Evolutionary conservation across 2,797 vertebrate genomes (phyloP), one percentile per base, ranked within the genome.

Genomic region (Pseudomugil tenellus): DNA sequence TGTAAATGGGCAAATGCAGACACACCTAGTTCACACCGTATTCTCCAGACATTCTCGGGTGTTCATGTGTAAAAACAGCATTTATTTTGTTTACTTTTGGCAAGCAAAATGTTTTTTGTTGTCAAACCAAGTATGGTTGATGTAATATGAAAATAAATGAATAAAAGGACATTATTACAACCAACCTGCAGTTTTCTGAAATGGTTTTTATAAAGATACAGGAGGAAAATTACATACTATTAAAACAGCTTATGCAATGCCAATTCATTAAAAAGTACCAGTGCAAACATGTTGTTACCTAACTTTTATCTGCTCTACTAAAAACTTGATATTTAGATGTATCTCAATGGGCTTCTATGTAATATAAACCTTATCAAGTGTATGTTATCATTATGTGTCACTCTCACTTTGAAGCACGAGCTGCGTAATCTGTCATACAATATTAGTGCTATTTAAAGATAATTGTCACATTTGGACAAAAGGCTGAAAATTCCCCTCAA

Each of bases 381-480:
- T 51, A 16, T 8, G n/a, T n/a, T n/a, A n/a, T n/a, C n/a, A 29
- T 32, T 53, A 67, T 46, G 67, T 48, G 5, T 17, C 5, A 55
- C 67, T 84, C 83, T 84, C 71, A 61, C 67, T 70, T 66, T 59
- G 64, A 82, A 83, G 54, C 70, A 23, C 12, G n/a, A 66, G 70
- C 76, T 19, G 39, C 59, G 29, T 3, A 6, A 31, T 31, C 29
- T 31, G 29, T 31, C 29, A 32, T 49, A 8, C 4, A 12, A 61
- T 57, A 78, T 82, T 63, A 32, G 48, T 2, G 59, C 37, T 14
- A 35, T 83, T 86, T 39, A 2, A 39, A 39, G 37, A 17, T 39
- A 17, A 34, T 39, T 37, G 14, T 28, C 52, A 25, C n/a, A 8
- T 87, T 65, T 48, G 60, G 32, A 77, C 84, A 86, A 86, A 71